A percentile compares a stretch with the other conserved stretches of the same genome.
phyloP scores from a whole-genome alignment of 2,888 invertebrate genomes.

The Apocheima hispidaria region DNA sequence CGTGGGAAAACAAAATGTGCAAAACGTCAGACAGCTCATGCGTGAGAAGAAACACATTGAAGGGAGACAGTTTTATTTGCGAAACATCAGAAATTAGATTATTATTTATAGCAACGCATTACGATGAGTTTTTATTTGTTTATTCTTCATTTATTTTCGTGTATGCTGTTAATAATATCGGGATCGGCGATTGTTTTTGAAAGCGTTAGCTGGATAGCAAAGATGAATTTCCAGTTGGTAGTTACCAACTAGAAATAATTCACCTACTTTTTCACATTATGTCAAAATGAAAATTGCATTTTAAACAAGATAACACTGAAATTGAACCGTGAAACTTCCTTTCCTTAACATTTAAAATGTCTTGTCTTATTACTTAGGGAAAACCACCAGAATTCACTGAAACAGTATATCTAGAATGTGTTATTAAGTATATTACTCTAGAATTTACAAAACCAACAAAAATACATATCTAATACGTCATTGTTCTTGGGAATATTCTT shows the following conservation, averaged over 20 bases:
- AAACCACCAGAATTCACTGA: not conserved
- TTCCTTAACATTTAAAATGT: not conserved
- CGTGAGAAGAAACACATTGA: conserved; percentile 19
- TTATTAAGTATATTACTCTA: no score
- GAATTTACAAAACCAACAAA: not conserved
- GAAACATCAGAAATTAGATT: conserved; percentile 2
- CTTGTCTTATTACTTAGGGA: not conserved
- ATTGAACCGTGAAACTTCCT: not conserved
- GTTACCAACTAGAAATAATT: no score
- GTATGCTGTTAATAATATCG: conserved; percentile 17
- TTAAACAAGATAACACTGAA: not conserved
- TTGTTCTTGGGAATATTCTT: not conserved
- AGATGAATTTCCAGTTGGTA: not conserved
- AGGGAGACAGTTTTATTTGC: conserved; percentile 27
- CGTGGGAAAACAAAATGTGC: conserved; percentile 29
- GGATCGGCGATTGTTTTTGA: conserved; percentile 5
- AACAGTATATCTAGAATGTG: not conserved
- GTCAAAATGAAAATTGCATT: not conserved
- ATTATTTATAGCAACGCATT: conserved; percentile 19
- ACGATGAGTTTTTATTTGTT: conserved; percentile 21
- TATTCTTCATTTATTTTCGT: conserved; percentile 22
- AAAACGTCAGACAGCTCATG: conserved; percentile 22
- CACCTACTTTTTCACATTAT: not conserved
- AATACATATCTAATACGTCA: no score
- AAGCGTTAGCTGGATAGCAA: not conserved